phyloP scores from a whole-genome alignment of 1,140 invertebrate species.

The Drosophila ficusphila region DNA sequence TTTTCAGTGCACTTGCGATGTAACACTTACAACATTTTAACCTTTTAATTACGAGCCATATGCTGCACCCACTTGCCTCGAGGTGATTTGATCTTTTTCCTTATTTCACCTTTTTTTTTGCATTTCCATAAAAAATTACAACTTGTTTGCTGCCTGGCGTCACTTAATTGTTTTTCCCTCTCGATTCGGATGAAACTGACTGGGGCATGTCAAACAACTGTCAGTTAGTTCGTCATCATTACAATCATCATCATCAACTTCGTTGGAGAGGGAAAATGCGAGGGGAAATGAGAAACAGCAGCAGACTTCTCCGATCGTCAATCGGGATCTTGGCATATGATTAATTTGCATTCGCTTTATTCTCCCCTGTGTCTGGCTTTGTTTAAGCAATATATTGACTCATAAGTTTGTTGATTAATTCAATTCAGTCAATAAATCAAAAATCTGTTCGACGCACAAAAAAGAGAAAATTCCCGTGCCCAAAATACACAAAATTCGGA shows the following conservation, averaged over 20 bases:
- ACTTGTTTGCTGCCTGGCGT: conserved; percentile 56
- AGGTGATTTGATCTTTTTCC: conserved; percentile 20
- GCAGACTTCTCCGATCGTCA: conserved; percentile 29
- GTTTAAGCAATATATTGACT: conserved; percentile 79
- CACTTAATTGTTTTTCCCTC: conserved; percentile 73
- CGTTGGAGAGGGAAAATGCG: background rate
- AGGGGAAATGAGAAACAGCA: conserved; percentile 16
- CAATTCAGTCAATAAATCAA: conserved; percentile 78
- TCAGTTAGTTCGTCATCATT: conserved; percentile 77
- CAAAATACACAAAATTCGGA: conserved; percentile 23
- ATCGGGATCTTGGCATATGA: conserved; percentile 68
- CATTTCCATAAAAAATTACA: conserved; percentile 72
- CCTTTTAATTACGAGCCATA: conserved; percentile 78
- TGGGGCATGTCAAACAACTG: conserved; percentile 81
- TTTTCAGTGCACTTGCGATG: conserved; percentile 15
- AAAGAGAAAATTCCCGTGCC: conserved; percentile 23
- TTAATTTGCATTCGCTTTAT: conserved; percentile 76
- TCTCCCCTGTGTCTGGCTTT: conserved; percentile 39
- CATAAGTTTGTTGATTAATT: conserved; percentile 79
- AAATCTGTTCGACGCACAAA: conserved; percentile 48
- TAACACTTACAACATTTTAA: conserved; percentile 77
- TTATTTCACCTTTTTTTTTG: conserved; percentile 55
- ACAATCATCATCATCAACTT: conserved; percentile 32
- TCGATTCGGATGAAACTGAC: conserved; percentile 49
- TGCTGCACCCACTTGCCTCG: conserved; percentile 73